Conservation (phyloP, 2,113 vertebrate genomes). For the Bothrops jararaca region DNA sequence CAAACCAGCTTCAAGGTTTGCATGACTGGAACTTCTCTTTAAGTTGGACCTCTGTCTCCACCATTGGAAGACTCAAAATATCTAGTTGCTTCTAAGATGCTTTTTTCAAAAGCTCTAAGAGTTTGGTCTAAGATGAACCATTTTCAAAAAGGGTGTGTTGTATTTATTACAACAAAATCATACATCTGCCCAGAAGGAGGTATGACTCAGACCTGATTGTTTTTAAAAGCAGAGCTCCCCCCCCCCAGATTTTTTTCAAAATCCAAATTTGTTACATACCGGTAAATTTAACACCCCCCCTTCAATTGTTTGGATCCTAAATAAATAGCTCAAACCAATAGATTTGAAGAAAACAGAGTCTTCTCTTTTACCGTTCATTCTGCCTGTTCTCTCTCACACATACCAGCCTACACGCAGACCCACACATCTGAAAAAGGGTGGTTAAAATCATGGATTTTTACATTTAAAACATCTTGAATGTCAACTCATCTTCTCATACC, state of each 20-base stretch:
- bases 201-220: slow-evolving; percentile 27
- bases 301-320: slow-evolving; percentile 22
- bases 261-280: slow-evolving; percentile 58
- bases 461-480: neutral
- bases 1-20: neutral
- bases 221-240: slow-evolving; percentile 29
- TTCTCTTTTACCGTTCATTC: neutral
- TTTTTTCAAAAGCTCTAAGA: neutral
- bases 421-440: neutral
- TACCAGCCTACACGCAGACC: neutral
- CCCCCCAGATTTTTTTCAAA: neutral
- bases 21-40: too few species aligned
- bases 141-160: neutral
- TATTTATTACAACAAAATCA: slow-evolving; percentile 62
- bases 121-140: neutral
- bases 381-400: neutral
- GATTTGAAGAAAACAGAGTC: neutral
- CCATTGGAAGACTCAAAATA: neutral
- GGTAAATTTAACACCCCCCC: slow-evolving; percentile 37
- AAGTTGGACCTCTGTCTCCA: neutral
- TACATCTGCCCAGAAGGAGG: slow-evolving; percentile 46
- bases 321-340: slow-evolving; percentile 42
- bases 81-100: neutral
- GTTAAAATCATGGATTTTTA: neutral
- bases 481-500: neutral